Conservation (phyloP, 2,113 vertebrate species). For the Porphyrio hochstetteri region DNA sequence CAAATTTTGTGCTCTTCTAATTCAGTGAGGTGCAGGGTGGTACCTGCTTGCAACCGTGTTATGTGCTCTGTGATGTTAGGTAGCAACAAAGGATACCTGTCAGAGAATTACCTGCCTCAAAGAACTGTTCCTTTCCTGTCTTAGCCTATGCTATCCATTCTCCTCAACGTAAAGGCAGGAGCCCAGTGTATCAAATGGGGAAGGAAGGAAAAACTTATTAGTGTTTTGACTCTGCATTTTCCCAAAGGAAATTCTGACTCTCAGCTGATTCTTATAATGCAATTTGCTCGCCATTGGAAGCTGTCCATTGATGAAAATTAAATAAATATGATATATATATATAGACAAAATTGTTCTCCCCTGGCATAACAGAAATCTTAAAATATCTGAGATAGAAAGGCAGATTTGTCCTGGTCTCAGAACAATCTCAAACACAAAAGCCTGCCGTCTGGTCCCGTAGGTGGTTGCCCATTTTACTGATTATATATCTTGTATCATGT, state of each 20-base stretch:
- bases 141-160: background rate
- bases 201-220: background rate
- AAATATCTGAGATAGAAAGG: background rate
- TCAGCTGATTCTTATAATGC: background rate
- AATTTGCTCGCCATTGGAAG: background rate
- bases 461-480: background rate
- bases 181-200: background rate
- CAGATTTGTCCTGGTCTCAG: background rate
- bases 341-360: background rate
- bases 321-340: background rate
- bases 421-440: background rate
- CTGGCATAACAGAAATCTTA: background rate
- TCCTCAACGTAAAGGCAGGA: background rate
- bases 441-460: background rate
- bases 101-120: background rate
- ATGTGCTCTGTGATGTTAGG: background rate
- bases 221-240: background rate
- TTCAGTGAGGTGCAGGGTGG: background rate
- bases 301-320: background rate
- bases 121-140: background rate
- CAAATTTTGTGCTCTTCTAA: background rate
- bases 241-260: slow-evolving; percentile 11
- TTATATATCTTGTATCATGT: background rate
- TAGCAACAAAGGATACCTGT: background rate
- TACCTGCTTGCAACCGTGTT: background rate